phyloP scores from a whole-genome alignment of 2,113 vertebrate species.

The Lepus europaeus region DNA sequence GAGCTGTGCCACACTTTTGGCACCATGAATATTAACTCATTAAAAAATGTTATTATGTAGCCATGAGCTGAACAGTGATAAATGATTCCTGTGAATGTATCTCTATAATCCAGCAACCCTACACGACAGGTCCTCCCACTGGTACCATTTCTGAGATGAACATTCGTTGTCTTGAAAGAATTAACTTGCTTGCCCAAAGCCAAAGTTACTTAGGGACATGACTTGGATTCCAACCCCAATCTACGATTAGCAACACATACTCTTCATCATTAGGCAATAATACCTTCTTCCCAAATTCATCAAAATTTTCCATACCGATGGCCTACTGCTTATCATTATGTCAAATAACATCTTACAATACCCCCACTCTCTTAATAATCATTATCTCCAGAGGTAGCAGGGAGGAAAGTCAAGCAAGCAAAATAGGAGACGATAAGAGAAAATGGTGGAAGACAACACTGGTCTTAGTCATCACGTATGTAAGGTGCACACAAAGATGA shows the following conservation, averaged over 20 bases:
- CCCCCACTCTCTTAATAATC: neutral
- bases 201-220: neutral
- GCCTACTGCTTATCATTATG: neutral
- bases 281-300: neutral
- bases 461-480: neutral
- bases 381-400: neutral
- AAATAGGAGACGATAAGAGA: neutral
- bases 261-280: neutral
- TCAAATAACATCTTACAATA: neutral
- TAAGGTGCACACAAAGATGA: neutral
- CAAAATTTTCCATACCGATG: neutral
- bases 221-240: neutral
- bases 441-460: neutral
- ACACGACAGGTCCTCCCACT: neutral
- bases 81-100: neutral
- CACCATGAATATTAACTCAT: neutral
- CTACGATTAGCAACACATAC: neutral
- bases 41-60: neutral
- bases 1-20: no score
- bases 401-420: neutral
- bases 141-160: neutral
- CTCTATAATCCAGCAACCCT: neutral
- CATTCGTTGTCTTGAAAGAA: neutral
- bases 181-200: neutral
- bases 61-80: neutral